Base-by-base conservation (phyloP, 2,113 vertebrate genomes). In the Physeter macrocephalus region DNA sequence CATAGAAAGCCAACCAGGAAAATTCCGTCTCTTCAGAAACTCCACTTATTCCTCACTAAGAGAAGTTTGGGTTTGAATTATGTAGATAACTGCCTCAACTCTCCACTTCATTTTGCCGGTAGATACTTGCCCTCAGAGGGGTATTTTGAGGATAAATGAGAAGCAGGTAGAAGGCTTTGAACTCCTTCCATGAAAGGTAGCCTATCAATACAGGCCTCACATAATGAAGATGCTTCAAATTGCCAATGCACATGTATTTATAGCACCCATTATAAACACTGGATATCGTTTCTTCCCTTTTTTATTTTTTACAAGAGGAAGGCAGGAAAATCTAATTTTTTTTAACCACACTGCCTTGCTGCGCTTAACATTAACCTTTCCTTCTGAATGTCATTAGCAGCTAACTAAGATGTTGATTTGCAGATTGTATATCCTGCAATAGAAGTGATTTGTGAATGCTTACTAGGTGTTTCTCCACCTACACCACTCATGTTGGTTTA, bases 331-430 rank as follows among this genome's bases (percentile, higher is more conserved):
- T 75, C 54, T 97, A 66, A 31, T 91, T 77, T 98, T 97, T 97
- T 97, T 96, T 86, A 97, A 92, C 80, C 96, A 92, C 92, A 87
- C 69, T 97, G 77, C 91, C 96, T 96, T 98, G 97, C 81, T 96
- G 95, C 61, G 54, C 94, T 98, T 96, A 98, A 97, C 1, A 3
- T 97, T 98, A 98, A 98, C 98, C 97, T 98, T 98, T 98, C 97
- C 94, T 96, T 98, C 97, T 97, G 98, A 97, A 98, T 98, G 98
- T 98, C 98, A 98, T 98, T 98, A 98, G 93, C 96, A 98, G 91
- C 98, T 99, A 98, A 99, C 98, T 98, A 98, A 98, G 98, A 98
- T 98, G 98, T 98, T 98, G 98, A 98, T 98, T 98, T 97, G 97
- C 97, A 98, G 98, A 98, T 98, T 98, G 98, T 98, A 95, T 97